phyloP scores from a whole-genome alignment of 92 coral and sea anemone species.

The Epizoanthus fatuus region DNA sequence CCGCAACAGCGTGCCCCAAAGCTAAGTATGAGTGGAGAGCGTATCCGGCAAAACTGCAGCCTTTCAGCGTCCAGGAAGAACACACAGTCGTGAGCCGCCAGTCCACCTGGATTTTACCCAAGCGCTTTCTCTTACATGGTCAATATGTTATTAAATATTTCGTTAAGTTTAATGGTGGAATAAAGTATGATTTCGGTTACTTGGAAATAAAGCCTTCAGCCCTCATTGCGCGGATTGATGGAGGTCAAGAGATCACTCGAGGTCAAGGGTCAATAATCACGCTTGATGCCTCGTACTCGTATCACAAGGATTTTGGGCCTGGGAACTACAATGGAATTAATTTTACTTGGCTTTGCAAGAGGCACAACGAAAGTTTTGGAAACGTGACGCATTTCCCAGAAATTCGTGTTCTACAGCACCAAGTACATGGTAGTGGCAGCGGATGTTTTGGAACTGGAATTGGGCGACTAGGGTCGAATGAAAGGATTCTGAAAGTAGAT shows the following conservation, averaged over 20 bases:
- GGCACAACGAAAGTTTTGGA: constrained; percentile 26
- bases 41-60: neutral
- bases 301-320: constrained; percentile 7
- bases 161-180: neutral
- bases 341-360: constrained; percentile 33
- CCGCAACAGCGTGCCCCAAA: neutral
- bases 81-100: constrained; percentile 20
- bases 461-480: neutral
- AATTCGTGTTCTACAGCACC: constrained; percentile 6
- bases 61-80: neutral
- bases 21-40: constrained; percentile 13
- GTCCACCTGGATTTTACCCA: constrained; percentile 3
- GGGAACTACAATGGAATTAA: constrained; percentile 23
- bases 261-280: constrained; percentile 3
- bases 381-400: neutral
- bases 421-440: neutral
- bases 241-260: constrained; percentile 15
- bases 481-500: constrained; percentile 1
- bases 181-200: constrained; percentile 23
- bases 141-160: constrained; percentile 2
- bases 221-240: constrained; percentile 27
- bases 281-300: constrained; percentile 23
- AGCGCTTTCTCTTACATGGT: constrained; percentile 12
- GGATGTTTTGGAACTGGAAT: constrained; percentile 43
- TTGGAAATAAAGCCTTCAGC: constrained; percentile 15